Percentiles rank a stretch among this genome's conserved stretches.
phyloP scores from a whole-genome alignment of 2,888 invertebrate species.

The Camptogramma bilineatum region DNA sequence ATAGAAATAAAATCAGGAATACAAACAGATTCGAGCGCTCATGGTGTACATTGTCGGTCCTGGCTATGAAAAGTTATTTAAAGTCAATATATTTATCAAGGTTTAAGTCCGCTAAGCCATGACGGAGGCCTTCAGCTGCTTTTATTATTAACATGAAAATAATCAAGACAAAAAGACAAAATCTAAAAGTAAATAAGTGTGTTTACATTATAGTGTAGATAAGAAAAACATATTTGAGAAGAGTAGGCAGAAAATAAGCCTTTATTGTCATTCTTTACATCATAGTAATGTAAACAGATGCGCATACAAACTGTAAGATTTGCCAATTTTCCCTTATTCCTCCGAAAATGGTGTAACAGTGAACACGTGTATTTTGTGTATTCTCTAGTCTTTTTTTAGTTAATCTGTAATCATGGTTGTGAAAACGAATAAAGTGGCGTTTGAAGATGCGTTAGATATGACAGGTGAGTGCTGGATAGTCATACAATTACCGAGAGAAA shows the following conservation, averaged over 20 bases:
- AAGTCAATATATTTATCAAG: no score
- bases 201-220: not conserved
- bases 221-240: not conserved
- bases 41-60: no score
- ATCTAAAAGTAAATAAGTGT: not conserved
- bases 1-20: no score
- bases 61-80: no score
- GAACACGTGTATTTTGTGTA: not conserved
- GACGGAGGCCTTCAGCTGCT: no score
- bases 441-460: conserved; percentile 63
- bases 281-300: not conserved
- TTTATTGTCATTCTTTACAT: not conserved
- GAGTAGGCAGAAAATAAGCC: not conserved
- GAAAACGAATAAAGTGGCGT: conserved; percentile 56
- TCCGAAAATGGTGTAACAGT: not conserved
- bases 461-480: conserved; percentile 53
- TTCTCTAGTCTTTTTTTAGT: not conserved
- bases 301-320: not conserved
- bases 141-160: no score
- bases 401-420: conserved; percentile 45
- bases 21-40: no score
- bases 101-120: no score
- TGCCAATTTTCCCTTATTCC: not conserved
- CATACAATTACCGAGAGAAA: not conserved
- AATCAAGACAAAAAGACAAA: no score